These are phyloP conservation scores for Phymanthus crucifer DNA, from an alignment of 92 coral and sea anemone species.

Conservation along the genomic window DNA sequence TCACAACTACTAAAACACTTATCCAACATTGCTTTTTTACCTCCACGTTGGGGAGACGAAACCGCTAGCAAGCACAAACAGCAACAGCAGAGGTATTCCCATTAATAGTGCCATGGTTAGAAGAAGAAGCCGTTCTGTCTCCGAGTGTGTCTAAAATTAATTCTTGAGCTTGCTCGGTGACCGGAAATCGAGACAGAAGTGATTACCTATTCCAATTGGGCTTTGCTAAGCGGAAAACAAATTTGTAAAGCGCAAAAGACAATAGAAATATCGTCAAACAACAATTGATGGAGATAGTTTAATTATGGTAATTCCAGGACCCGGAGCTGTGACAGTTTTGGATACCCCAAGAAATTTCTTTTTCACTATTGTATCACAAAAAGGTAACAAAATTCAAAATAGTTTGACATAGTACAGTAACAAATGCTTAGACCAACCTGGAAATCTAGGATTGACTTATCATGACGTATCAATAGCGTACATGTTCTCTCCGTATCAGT, in stretches of 20 bases:
- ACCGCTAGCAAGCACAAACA: not conserved
- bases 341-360: not conserved
- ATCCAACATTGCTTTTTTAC: conserved; percentile 11
- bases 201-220: conserved; percentile 14
- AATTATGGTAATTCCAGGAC: conserved; percentile 37
- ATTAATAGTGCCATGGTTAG: conserved; percentile 1
- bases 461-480: not conserved
- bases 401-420: not conserved
- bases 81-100: not conserved
- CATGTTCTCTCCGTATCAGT: not conserved
- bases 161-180: conserved; percentile 12
- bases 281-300: conserved; percentile 17
- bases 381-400: not conserved
- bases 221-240: conserved; percentile 14
- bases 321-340: not conserved
- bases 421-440: not conserved
- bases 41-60: conserved; percentile 10
- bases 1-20: not conserved
- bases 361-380: not conserved
- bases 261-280: conserved; percentile 22
- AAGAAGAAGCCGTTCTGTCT: conserved; percentile 12
- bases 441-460: not conserved
- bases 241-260: conserved; percentile 17
- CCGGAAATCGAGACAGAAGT: conserved; percentile 42
- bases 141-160: conserved; percentile 12